Evolutionary conservation across 2,113 vertebrate genomes (phyloP), one percentile per base, ranked within the genome.

Genomic region (Chionomys nivalis): DNA sequence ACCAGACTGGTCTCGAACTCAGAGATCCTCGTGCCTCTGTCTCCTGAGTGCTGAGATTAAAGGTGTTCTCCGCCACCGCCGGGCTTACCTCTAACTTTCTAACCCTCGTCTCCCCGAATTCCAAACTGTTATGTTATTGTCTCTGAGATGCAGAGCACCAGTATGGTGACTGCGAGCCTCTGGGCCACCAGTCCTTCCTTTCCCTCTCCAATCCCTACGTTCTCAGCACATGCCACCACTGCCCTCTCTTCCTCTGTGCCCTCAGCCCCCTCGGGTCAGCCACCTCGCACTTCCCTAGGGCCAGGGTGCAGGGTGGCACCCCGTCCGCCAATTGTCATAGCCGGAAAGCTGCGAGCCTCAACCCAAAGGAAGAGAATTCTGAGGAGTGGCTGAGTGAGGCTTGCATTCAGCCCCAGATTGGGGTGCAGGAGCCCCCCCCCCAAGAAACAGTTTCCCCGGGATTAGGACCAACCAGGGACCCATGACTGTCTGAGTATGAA

Each of bases 231-330:
- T 16, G 66, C 19, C 68, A 73, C 76, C 55, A 23, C 95, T 95
- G 95, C 96, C 96, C 91, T 94, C 87, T 97, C 75, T 96, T 97
- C 92, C 94, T 97, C 55, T 95, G 77, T 94, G 79, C 61, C 81
- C 70, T 95, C 85, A 95, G n/a, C 55, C 92, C 76, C 89, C 58
- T 91, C 6, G 2, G 97, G 89, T 97, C 96, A 97, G 96, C 96
- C 96, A 97, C 96, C 95, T 97, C 66, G 0, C 33, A 85, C 92
- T 98, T 96, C 97, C 97, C 97, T 90, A 95, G 93, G 95, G 91
- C 96, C 94, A 96, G 93, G 97, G 97, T n/a, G 12, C 92, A 90
- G 96, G 97, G 97, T 98, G 96, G 96, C 96, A 97, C 97, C 96
- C 92, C 0, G 93, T 97, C 97, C 93, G 95, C 95, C 97, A 94